phyloP scores from a whole-genome alignment of 2,797 vertebrate species.

The Gymnoscopelus braueri region DNA sequence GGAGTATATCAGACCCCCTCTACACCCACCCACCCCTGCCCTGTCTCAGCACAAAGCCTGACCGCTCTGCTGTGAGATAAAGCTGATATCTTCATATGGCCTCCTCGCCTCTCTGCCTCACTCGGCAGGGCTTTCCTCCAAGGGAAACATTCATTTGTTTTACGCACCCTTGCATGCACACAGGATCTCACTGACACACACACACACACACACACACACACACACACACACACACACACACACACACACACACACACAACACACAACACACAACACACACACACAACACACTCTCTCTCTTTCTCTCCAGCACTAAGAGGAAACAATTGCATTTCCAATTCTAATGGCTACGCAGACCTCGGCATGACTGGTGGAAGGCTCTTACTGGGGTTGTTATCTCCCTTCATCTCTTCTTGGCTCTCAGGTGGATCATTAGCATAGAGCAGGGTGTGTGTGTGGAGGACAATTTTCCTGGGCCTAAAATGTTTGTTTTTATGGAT shows the following conservation, averaged over 20 bases:
- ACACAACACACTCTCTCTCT: not conserved
- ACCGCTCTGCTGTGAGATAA: slow-evolving; percentile 68
- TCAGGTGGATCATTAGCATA: slow-evolving; percentile 65
- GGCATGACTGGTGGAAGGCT: slow-evolving; percentile 65
- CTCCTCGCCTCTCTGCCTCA: slow-evolving; percentile 37
- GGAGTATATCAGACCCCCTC: slow-evolving; percentile 59
- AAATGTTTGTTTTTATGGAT: too few relatives aligned
- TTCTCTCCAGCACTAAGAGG: not conserved
- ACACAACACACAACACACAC: slow-evolving; percentile 7
- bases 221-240: slow-evolving; percentile 1
- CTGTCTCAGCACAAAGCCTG: slow-evolving; percentile 61
- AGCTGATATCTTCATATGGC: slow-evolving; percentile 74
- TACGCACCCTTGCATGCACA: too few relatives aligned
- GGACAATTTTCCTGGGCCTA: too few relatives aligned
- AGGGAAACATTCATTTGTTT: too few relatives aligned
- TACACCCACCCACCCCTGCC: not conserved
- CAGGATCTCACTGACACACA: not conserved
- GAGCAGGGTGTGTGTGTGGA: slow-evolving; percentile 4
- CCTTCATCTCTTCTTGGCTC: slow-evolving; percentile 59
- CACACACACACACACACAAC: slow-evolving; percentile 4
- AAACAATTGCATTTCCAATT: slow-evolving; percentile 59
- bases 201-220: not conserved
- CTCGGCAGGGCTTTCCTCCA: slow-evolving; percentile 25
- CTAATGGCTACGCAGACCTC: slow-evolving; percentile 57
- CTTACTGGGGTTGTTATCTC: slow-evolving; percentile 67